phyloP scores from a whole-genome alignment of 2,113 vertebrate species.

The Lethenteron camtschaticum region DNA sequence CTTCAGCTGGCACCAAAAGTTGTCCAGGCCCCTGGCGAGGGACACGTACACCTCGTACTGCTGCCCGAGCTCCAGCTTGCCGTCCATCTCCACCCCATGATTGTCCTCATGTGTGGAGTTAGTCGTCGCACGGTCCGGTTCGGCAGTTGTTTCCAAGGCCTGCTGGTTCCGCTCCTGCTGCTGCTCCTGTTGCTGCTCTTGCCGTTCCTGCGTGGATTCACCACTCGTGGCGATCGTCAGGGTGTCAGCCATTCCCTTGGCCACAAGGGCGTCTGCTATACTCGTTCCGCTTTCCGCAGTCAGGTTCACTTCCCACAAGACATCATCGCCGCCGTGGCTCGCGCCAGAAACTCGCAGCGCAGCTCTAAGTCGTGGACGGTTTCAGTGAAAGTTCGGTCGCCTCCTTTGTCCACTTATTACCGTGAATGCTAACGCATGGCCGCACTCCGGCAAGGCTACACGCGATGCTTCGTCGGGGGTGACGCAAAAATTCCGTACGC shows the following conservation, averaged over 20 bases:
- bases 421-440: no score
- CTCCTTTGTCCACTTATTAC: background rate
- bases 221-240: no score
- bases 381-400: background rate
- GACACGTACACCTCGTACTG: background rate
- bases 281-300: background rate
- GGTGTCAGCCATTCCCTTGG: no score
- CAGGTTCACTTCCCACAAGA: background rate
- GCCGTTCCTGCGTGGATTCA: no score
- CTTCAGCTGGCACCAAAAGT: slow-evolving; percentile 2
- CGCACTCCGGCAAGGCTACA: background rate
- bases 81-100: no score
- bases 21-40: background rate
- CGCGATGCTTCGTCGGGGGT: background rate
- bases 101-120: no score
- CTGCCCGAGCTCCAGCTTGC: background rate
- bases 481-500: background rate
- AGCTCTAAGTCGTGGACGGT: background rate
- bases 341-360: slow-evolving; percentile 1
- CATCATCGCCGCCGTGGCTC: background rate
- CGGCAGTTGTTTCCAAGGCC: no score
- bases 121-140: no score
- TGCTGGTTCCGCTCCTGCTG: no score
- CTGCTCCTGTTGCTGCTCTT: no score
- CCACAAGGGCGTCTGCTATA: background rate